Evolutionary conservation across 2,797 vertebrate genomes (phyloP).

Genomic region (Neopelma chrysocephalum): DNA sequence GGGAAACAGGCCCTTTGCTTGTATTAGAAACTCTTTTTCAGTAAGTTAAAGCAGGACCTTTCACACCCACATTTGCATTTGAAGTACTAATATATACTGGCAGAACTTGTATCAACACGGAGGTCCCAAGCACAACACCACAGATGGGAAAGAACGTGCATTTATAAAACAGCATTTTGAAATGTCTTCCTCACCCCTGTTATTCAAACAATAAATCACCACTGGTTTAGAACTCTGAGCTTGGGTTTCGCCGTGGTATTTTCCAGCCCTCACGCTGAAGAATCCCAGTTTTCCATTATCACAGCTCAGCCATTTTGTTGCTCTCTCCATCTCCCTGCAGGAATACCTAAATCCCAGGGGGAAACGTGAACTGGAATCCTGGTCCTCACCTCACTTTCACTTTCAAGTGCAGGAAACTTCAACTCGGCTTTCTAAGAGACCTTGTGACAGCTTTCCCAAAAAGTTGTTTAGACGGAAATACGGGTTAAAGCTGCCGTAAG

Average conservation of each 20-base stretch:
- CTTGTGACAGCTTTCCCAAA: slow-evolving; percentile 5
- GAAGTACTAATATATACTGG: neutral
- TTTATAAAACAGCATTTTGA: neutral
- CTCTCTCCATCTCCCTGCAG: neutral
- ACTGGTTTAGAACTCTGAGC: neutral
- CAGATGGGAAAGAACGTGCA: neutral
- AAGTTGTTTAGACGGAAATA: slow-evolving; percentile 28
- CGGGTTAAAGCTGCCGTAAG: neutral
- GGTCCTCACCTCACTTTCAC: slow-evolving; percentile 34
- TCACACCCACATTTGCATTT: neutral
- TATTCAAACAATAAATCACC: slow-evolving; percentile 34
- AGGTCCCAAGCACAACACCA: slow-evolving; percentile 36
- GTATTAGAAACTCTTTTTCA: neutral
- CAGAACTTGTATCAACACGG: neutral
- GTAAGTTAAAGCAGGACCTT: neutral
- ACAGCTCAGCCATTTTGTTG: neutral
- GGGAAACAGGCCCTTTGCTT: neutral
- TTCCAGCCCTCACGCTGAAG: slow-evolving; percentile 26
- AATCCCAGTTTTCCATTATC: neutral
- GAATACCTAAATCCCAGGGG: neutral
- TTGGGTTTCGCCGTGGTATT: neutral
- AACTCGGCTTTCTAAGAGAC: neutral
- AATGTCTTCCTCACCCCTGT: neutral
- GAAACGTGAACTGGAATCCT: neutral
- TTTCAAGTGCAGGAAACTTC: slow-evolving; percentile 10